Evolutionary conservation across 2,797 vertebrate species (phyloP).

Genomic region (Poeciliopsis turneri): DNA sequence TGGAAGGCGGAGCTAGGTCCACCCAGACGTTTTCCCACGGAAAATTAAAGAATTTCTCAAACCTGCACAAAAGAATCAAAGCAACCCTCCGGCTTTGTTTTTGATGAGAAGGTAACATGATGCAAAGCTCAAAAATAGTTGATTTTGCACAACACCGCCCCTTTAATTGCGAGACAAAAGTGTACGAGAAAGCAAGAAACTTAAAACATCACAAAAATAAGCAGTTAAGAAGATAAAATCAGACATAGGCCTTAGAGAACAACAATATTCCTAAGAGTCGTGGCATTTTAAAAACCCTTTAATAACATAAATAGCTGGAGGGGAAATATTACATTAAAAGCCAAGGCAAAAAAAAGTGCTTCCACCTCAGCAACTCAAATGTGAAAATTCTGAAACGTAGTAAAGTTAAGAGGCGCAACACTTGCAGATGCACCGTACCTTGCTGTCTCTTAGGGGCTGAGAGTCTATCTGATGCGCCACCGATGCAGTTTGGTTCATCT

Average conservation of each 20-base stretch:
- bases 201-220: not conserved
- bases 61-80: too few relatives aligned
- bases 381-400: conserved; percentile 8
- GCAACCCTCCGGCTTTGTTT: too few relatives aligned
- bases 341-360: not conserved
- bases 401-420: not conserved
- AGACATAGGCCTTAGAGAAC: not conserved
- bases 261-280: not conserved
- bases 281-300: not conserved
- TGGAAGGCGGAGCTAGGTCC: too few relatives aligned
- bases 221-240: not conserved
- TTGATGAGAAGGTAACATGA: too few relatives aligned
- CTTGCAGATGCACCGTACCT: conserved; percentile 53
- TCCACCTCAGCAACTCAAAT: not conserved
- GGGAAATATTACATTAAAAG: not conserved
- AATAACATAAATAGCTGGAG: not conserved
- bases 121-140: too few relatives aligned
- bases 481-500: conserved; percentile 76
- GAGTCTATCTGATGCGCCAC: conserved; percentile 77
- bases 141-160: too few relatives aligned
- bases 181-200: not conserved
- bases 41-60: too few relatives aligned
- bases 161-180: not conserved
- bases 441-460: conserved; percentile 61
- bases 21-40: too few relatives aligned